A percentile compares a stretch with the other conserved stretches of the same genome.
Evolutionary conservation across 1,140 invertebrate species (phyloP).

Genomic region (Helicoverpa zea): DNA sequence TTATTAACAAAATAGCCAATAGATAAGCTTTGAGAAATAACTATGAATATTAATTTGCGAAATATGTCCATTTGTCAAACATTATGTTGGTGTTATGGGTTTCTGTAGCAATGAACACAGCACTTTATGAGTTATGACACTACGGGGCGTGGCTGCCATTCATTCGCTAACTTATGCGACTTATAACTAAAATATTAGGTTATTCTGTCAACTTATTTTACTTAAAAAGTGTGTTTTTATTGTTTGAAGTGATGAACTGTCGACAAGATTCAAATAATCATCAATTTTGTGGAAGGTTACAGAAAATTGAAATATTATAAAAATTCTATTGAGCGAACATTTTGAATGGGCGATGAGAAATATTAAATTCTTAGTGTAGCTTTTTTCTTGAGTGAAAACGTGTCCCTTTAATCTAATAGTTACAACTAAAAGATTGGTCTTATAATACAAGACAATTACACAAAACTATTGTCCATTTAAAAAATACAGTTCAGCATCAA

Average conservation of each 20-base stretch:
- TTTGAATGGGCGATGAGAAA: too few relatives aligned
- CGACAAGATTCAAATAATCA: too few relatives aligned
- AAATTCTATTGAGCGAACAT: too few relatives aligned
- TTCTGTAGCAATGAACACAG: not conserved
- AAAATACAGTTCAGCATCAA: too few relatives aligned
- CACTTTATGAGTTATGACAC: not conserved
- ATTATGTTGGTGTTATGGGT: not conserved
- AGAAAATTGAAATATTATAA: too few relatives aligned
- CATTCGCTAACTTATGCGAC: not conserved
- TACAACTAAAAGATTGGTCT: too few relatives aligned
- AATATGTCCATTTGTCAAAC: slow-evolving; percentile 16
- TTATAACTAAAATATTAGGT: not conserved
- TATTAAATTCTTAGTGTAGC: too few relatives aligned
- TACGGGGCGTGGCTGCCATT: not conserved
- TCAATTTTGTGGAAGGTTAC: too few relatives aligned
- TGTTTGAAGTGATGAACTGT: not conserved
- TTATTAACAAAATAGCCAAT: slow-evolving; percentile 1
- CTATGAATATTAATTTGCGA: slow-evolving; percentile 6
- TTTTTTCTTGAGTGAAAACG: too few relatives aligned
- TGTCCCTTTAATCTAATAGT: too few relatives aligned
- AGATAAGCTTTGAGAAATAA: not conserved
- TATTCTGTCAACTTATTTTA: not conserved
- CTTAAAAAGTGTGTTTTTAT: not conserved
- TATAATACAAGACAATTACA: too few relatives aligned
- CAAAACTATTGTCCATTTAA: too few relatives aligned